A percentile compares a stretch with the other conserved stretches of the same genome.
phyloP scores from a whole-genome alignment of 2,888 invertebrate genomes.

The Adela reaumurella region DNA sequence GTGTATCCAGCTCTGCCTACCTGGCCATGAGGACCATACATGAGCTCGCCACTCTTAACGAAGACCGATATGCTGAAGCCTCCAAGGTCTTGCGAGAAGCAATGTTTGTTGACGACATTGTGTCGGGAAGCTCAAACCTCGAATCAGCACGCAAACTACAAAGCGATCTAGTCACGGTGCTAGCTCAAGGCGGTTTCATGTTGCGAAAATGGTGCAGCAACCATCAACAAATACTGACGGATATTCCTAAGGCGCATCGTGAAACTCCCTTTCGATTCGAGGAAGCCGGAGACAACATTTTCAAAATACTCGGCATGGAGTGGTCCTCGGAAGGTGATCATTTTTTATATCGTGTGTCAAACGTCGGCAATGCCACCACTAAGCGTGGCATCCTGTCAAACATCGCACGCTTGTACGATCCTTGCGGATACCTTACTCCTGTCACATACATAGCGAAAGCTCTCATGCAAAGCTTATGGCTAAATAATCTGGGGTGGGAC shows the following conservation, averaged over 20 bases:
- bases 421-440: constrained; percentile 10
- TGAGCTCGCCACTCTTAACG: constrained; percentile 9
- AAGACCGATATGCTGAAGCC: constrained; percentile 3
- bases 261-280: constrained; percentile 4
- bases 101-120: constrained; percentile 8
- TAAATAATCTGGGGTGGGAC: not conserved
- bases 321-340: constrained; percentile 9
- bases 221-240: not conserved
- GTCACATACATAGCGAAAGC: constrained; percentile 1
- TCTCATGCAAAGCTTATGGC: not conserved
- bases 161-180: constrained; percentile 10
- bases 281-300: constrained; percentile 4
- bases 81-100: constrained; percentile 4
- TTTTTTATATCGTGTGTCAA: constrained; percentile 5
- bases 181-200: constrained; percentile 13
- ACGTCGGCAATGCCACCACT: constrained; percentile 2
- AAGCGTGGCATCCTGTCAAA: constrained; percentile 7
- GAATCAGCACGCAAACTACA: constrained; percentile 5
- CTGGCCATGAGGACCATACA: constrained; percentile 8
- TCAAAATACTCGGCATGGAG: constrained; percentile 11
- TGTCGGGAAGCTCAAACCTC: constrained; percentile 1
- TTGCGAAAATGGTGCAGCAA: constrained; percentile 13
- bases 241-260: constrained; percentile 7
- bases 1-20: constrained; percentile 10
- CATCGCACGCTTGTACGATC: constrained; percentile 10